A percentile compares a stretch with the other conserved stretches of the same genome.
Evolutionary conservation across 2,888 invertebrate species (phyloP).

Genomic region (Lithophane ornitopus): DNA sequence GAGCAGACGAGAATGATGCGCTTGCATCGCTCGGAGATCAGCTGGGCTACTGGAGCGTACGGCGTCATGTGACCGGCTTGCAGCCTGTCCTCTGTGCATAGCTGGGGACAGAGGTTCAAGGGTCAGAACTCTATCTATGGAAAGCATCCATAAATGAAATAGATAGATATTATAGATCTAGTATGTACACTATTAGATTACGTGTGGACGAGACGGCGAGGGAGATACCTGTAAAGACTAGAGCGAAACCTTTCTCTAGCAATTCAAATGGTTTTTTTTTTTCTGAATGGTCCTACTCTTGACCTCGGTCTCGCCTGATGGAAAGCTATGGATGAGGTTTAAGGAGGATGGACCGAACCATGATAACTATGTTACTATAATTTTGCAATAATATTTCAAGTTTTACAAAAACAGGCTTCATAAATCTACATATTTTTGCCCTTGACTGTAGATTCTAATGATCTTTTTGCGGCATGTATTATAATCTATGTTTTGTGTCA

Average conservation of each 20-base stretch:
- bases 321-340: no score
- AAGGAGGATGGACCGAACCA: no score
- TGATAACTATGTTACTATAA: no score
- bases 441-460: slow-evolving; percentile 22
- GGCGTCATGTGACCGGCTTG: slow-evolving; percentile 93
- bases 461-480: slow-evolving; percentile 6
- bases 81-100: slow-evolving; percentile 94
- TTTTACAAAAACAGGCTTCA: neutral
- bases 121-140: neutral
- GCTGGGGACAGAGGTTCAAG: slow-evolving; percentile 81
- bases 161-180: no score
- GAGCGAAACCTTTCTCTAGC: neutral
- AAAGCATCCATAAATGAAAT: neutral
- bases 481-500: slow-evolving; percentile 30
- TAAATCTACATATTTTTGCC: slow-evolving; percentile 10
- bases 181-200: no score
- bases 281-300: no score
- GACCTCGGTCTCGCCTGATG: no score
- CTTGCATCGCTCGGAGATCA: slow-evolving; percentile 94
- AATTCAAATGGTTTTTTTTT: no score
- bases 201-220: neutral
- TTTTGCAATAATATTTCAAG: no score
- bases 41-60: slow-evolving; percentile 93
- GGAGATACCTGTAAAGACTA: no score
- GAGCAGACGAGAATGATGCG: slow-evolving; percentile 95